These are phyloP conservation scores for Amphipoea oculea DNA, from an alignment of 2,888 invertebrate genomes.

Conservation along the genomic window DNA sequence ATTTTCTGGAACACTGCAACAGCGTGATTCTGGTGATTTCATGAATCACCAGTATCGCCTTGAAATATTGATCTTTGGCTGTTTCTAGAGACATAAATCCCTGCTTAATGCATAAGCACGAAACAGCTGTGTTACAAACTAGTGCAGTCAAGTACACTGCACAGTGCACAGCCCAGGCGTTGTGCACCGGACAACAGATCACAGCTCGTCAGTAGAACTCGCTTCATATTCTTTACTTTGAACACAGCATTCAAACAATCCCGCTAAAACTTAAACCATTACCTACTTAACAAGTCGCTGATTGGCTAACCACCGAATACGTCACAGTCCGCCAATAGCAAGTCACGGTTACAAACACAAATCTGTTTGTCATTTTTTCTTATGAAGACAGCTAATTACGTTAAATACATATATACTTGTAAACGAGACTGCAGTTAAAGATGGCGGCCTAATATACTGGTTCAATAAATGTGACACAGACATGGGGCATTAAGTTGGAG, in stretches of 20 bases:
- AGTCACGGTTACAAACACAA: slow-evolving; percentile 13
- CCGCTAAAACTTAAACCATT: slow-evolving; percentile 26
- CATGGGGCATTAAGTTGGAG: background rate
- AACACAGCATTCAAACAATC: slow-evolving; percentile 26
- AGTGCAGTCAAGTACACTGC: background rate
- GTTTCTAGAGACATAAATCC: background rate
- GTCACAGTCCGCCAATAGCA: slow-evolving; percentile 25
- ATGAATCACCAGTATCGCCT: too few species aligned
- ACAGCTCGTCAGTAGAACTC: slow-evolving; percentile 6
- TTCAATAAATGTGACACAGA: slow-evolving; percentile 18
- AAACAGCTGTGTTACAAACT: background rate
- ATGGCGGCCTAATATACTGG: slow-evolving; percentile 22
- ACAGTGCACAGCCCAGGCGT: background rate
- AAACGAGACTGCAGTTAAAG: slow-evolving; percentile 16
- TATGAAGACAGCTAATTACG: slow-evolving; percentile 27
- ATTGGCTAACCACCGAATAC: slow-evolving; percentile 25
- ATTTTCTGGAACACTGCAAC: background rate
- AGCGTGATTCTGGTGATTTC: background rate
- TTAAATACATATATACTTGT: slow-evolving; percentile 11
- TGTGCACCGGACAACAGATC: background rate
- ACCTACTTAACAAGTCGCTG: background rate
- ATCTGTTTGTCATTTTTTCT: slow-evolving; percentile 40
- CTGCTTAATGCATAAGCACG: background rate
- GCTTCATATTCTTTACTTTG: background rate
- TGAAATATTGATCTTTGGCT: background rate